Percentiles rank a stretch among this genome's conserved stretches.
These are phyloP conservation scores for Isichthys henryi DNA, from an alignment of 2,113 vertebrate species.

Conservation along the genomic window DNA sequence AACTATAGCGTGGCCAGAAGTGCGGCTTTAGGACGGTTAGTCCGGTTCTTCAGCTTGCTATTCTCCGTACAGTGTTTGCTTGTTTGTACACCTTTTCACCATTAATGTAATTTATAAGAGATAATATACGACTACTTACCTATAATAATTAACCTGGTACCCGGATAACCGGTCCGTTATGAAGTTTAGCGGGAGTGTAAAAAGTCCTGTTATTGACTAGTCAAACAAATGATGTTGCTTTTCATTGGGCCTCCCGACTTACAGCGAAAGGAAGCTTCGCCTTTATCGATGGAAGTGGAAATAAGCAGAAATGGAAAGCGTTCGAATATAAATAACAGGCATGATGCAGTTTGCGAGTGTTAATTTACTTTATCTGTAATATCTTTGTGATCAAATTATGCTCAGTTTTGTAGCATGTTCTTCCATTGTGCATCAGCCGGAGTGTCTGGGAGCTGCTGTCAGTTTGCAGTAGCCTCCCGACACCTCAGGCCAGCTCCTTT, in stretches of 20 bases:
- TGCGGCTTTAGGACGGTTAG: background rate
- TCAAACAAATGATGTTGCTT: no score
- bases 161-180: background rate
- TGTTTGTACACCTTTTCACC: background rate
- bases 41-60: background rate
- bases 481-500: no score
- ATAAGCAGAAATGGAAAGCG: background rate
- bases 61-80: background rate
- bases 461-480: background rate
- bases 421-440: background rate
- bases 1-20: background rate
- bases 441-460: background rate
- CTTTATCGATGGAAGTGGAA: background rate
- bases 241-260: no score
- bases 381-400: background rate
- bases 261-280: no score
- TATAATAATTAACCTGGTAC: background rate
- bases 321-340: background rate
- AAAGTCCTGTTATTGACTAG: background rate
- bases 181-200: background rate
- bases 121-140: background rate
- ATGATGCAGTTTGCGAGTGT: background rate
- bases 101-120: background rate
- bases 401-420: background rate
- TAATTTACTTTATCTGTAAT: background rate